Conservation (phyloP, 2,797 vertebrate species). For the Halcyon smyrnensis region DNA sequence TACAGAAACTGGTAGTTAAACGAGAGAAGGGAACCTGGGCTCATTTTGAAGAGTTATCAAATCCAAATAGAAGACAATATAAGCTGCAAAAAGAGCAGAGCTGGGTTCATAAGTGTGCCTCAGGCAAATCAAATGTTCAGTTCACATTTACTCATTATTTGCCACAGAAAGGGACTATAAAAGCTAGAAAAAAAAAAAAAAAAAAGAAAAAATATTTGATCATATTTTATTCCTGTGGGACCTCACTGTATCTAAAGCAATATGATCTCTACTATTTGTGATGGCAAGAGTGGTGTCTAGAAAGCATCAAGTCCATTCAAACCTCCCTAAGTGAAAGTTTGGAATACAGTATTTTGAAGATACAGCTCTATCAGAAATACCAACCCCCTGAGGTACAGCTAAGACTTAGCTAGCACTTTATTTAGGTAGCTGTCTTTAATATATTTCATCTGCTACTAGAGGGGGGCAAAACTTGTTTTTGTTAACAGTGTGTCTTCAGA, state of each 20-base stretch:
- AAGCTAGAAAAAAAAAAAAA: background rate
- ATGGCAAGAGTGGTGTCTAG: background rate
- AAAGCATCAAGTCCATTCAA: conserved; percentile 26
- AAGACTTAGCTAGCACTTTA: background rate
- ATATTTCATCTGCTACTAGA: background rate
- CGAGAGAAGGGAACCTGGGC: background rate
- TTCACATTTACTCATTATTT: conserved; percentile 65
- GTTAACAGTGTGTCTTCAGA: background rate
- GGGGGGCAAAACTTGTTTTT: background rate
- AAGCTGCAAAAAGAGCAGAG: conserved; percentile 40
- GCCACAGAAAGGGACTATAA: conserved; percentile 23
- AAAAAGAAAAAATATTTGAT: conserved; percentile 45
- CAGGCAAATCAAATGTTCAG: conserved; percentile 72
- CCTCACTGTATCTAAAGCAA: conserved; percentile 6
- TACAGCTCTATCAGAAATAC: background rate
- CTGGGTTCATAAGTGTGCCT: conserved; percentile 71
- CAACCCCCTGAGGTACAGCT: background rate
- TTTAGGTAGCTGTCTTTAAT: background rate
- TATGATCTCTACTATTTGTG: background rate
- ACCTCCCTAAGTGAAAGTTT: background rate
- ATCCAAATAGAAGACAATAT: conserved; percentile 56
- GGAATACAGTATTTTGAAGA: background rate
- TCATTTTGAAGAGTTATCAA: conserved; percentile 68
- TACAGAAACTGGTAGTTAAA: background rate
- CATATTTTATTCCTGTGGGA: background rate